Evolutionary conservation across 2,113 vertebrate species (phyloP), one percentile per base, ranked within the genome.

Genomic region (Eudyptes chrysolophus): DNA sequence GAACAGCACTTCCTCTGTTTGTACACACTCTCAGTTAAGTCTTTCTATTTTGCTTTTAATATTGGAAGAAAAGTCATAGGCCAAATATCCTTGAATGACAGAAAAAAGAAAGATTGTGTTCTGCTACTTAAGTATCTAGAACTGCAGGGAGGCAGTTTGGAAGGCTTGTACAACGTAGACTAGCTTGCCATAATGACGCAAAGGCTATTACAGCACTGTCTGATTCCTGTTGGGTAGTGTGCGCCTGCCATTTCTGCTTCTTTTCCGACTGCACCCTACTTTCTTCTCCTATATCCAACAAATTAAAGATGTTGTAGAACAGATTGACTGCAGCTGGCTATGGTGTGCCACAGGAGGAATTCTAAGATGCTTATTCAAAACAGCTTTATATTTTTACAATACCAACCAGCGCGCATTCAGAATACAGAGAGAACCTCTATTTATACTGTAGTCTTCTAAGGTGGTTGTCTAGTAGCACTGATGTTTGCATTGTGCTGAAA

Each of bases 201-300:
- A 36, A 95, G 11, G 14, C 26, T 71, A 0, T 77, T 70, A 34
- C 16, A 40, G 16, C 11, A 1, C 15, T 30, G 5, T 5, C 42
- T 54, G 60, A 4, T n/a, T 79, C 32, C 52, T 65, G 16, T 60
- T 51, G 40, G 4, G 12, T 32, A 30, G 22, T 3, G 5, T 19
- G 20, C 0, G 0, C 25, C 38, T 44, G 6, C 32, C 4, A 5
- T n/a, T 62, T 46, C 38, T 90, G 29, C n/a, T 38, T 9, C 24
- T 65, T 77, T 75, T 76, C 62, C 36, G 16, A 30, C 15, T 74
- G 30, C 5, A 11, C 8, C 9, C 44, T n/a, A 7, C 24, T 54
- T 58, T 46, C n/a, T 81, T 22, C 65, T 58, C 54, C 30, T 52
- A 1, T 52, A 46, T 64, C 36, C 60, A 74, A 49, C 68, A 89